Evolutionary conservation across 1,140 invertebrate genomes (phyloP), one percentile per base, ranked within the genome.

Genomic region (Adoxophyes honmai): DNA sequence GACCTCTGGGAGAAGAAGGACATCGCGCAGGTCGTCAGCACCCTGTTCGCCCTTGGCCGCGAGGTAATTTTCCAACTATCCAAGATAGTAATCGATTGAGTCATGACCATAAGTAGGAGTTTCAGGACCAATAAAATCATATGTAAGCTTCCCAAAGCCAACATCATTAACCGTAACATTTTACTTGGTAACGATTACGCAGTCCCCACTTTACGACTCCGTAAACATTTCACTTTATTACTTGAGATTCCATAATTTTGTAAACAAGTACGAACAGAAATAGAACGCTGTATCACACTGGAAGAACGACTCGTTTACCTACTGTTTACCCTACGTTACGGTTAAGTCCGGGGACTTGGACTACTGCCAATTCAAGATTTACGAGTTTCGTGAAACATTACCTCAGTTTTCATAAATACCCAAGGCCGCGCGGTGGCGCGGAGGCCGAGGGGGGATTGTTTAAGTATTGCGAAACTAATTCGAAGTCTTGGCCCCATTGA

Each of bases 1-100:
- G 98, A 98, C 86, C 90, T 99, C 33, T 98, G 95, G 89, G 97
- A 98, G 78, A 95, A 95, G 89, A 98, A 98, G 86, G 97, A 98
- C 82, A 97, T 99, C 77, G 94, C 95, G 13, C 93, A 95, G 82
- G 97, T 99, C 7, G 98, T 97, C 55, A 96, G 96, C 88, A 98
- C 96, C 68, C 94, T 99, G 60, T 98, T 96, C 79, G 96, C 97
- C 34, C 91, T 99, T 53, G 97, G 96, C 60, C 94, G 97, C 88
- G 93, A 95, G 80, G 96, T 98, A n/a, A n/a, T n/a, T n/a, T n/a
- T n/a, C n/a, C n/a, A n/a, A n/a, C n/a, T n/a, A n/a, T n/a, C n/a
- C n/a, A n/a, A n/a, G n/a, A 28, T 28, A 28, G 37, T 21, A 56
- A 34, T 57, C 18, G 1, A 44, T 5, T 15, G 9, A 48, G 18